phyloP scores from a whole-genome alignment of 2,113 vertebrate genomes.

The Rattus norvegicus region DNA sequence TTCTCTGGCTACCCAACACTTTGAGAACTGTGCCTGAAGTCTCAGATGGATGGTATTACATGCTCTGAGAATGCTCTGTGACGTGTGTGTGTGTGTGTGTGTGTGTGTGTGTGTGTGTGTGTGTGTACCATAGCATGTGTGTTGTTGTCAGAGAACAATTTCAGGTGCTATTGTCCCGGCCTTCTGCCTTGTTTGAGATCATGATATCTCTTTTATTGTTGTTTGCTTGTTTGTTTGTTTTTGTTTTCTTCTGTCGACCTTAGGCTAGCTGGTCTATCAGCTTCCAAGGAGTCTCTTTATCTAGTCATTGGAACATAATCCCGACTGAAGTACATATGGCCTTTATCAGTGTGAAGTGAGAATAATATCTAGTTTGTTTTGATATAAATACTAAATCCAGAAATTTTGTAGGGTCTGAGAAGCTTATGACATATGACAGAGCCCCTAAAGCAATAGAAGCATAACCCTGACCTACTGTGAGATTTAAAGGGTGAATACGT shows the following conservation, averaged over 20 bases:
- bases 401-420: constrained; percentile 47
- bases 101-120: neutral
- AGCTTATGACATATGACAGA: constrained; percentile 39
- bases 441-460: constrained; percentile 30
- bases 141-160: neutral
- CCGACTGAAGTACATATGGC: neutral
- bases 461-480: constrained; percentile 51
- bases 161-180: neutral
- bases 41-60: neutral
- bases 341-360: neutral
- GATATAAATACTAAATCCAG: constrained; percentile 42
- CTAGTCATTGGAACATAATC: neutral
- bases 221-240: too few species aligned
- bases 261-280: neutral
- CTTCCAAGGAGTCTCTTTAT: neutral
- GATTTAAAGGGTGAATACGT: constrained; percentile 58
- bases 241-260: neutral
- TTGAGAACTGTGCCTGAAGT: neutral
- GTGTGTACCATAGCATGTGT: too few species aligned
- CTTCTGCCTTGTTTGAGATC: neutral
- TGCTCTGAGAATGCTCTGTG: neutral
- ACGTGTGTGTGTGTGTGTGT: neutral
- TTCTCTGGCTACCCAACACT: neutral
- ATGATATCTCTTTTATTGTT: neutral
- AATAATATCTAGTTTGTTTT: constrained; percentile 32